A percentile compares a stretch with the other conserved stretches of the same genome.
phyloP scores from a whole-genome alignment of 2,113 vertebrate genomes.

The Chelonoidis abingdonii region DNA sequence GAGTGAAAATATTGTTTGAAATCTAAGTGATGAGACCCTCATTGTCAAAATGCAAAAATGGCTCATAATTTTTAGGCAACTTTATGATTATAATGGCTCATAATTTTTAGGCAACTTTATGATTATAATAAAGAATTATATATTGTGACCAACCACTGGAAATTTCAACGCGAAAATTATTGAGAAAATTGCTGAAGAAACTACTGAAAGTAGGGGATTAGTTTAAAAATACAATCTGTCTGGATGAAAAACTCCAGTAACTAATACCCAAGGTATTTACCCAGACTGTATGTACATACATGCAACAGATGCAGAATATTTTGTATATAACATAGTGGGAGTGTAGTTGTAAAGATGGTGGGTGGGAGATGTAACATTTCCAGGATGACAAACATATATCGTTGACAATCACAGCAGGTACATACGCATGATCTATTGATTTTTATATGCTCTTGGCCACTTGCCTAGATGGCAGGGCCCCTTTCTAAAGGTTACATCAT shows the following conservation, averaged over 20 bases:
- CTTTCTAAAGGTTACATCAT: not conserved
- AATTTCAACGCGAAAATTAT: not conserved
- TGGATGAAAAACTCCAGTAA: not conserved
- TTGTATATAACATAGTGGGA: not conserved
- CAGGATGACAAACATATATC: not conserved
- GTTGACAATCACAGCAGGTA: not conserved
- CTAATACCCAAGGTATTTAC: not conserved
- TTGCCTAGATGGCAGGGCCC: not conserved
- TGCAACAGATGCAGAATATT: not conserved
- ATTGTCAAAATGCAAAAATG: not conserved
- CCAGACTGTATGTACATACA: not conserved
- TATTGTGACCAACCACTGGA: not conserved
- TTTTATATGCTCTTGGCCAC: not conserved
- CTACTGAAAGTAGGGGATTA: not conserved
- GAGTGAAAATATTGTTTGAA: not conserved
- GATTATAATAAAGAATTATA: not conserved
- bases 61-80: not conserved
- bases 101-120: not conserved
- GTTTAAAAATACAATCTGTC: not conserved
- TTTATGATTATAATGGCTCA: not conserved
- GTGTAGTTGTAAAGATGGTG: not conserved
- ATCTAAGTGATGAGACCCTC: not conserved
- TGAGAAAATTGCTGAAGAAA: not conserved
- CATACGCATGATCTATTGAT: not conserved
- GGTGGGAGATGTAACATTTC: not conserved